Evolutionary conservation across 2,797 vertebrate genomes (phyloP), one percentile per base, ranked within the genome.

Genomic region (Glyptemys insculpta): DNA sequence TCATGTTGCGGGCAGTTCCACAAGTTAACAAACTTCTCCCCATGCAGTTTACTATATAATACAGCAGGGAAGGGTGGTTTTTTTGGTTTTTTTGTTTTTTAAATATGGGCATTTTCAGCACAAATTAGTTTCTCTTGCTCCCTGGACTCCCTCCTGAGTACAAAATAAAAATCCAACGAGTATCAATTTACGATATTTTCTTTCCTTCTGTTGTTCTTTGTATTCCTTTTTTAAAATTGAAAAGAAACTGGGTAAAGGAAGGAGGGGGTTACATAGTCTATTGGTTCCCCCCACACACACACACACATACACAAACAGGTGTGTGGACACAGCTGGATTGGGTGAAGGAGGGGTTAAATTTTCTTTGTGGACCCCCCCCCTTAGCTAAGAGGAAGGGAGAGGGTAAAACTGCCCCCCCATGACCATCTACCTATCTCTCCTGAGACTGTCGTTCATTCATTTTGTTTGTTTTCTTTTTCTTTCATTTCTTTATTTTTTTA

Each of bases 251-350:
- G 10, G 9, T 5, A 72, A 72, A 41, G n/a, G n/a, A 72, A 21
- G 65, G 10, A 37, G 65, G 18, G 19, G 65, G n/a, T 41, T 23
- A 41, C 10, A 37, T 5, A 27, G 41, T 15, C 29, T 62, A 34
- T 15, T 31, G 29, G 37, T 31, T 25, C 11, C 65, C 47, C 65
- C 21, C 49, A 21, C 12, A 6, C 65, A 6, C 49, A 16, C 19
- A 52, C 50, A 5, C 53, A 15, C 31, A 10, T 29, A 19, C 21
- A 52, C 29, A 37, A n/a, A 21, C 85, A 29, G 94, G 92, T 95
- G 92, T 90, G 96, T 93, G 95, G 92, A 95, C 95, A 94, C 91
- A 50, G 95, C 95, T 95, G 93, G 94, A 96, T 94, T 94, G 94
- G 96, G 90, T 92, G 59, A 83, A 82, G 84, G 72, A 78, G 85